Percentiles rank a stretch among this genome's conserved stretches.
Evolutionary conservation across 2,113 vertebrate species (phyloP).

Genomic region (Arenaria interpres): DNA sequence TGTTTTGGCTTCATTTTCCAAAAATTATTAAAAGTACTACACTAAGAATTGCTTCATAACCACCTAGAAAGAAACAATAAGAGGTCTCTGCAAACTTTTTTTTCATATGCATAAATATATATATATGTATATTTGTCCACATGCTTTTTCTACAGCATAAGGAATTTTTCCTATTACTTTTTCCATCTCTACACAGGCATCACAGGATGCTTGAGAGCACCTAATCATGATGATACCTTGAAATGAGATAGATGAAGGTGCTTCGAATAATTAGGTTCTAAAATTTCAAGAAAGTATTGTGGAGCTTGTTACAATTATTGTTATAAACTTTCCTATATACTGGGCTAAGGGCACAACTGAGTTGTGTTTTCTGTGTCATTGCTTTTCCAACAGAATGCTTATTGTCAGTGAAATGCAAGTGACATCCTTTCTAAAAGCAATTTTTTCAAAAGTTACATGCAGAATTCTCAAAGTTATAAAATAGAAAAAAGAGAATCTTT

Average conservation of each 20-base stretch:
- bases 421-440: not conserved
- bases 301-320: not conserved
- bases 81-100: not conserved
- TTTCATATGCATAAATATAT: not conserved
- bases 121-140: not conserved
- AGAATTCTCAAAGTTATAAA: not conserved
- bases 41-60: not conserved
- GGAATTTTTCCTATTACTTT: not conserved
- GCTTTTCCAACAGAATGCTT: not conserved
- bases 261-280: not conserved
- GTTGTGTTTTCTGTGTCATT: not conserved
- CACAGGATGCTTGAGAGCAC: not conserved
- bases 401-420: not conserved
- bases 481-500: not conserved
- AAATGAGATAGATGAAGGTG: not conserved
- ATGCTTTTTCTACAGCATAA: not conserved
- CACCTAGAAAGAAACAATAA: not conserved
- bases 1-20: not conserved
- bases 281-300: not conserved
- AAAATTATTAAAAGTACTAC: not conserved
- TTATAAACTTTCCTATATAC: not conserved
- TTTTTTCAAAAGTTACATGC: not conserved
- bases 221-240: not conserved
- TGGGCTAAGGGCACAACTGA: not conserved
- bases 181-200: not conserved